A percentile compares a stretch with the other conserved stretches of the same genome.
These are phyloP conservation scores for Pangasius larnaudii DNA, from an alignment of 2,797 vertebrate species.

Conservation along the genomic window DNA sequence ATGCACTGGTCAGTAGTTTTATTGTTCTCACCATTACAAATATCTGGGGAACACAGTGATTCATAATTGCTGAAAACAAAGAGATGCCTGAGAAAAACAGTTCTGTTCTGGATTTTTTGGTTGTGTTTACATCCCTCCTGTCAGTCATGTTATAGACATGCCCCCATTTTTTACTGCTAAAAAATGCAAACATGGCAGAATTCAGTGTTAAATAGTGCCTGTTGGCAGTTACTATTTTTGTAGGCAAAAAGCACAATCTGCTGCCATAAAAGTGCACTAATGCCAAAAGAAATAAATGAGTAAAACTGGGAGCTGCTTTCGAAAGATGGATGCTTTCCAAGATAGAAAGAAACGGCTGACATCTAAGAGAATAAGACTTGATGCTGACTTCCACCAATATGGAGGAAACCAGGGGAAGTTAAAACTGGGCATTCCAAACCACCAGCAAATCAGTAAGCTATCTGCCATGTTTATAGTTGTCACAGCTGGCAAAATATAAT, in stretches of 20 bases:
- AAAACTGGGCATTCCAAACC: background rate
- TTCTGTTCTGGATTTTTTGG: background rate
- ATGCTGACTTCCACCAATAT: background rate
- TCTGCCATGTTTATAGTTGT: background rate
- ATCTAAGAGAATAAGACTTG: background rate
- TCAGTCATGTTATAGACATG: conserved; percentile 16
- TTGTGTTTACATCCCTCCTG: conserved; percentile 11
- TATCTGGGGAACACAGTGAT: background rate
- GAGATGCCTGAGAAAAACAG: background rate
- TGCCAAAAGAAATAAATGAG: conserved; percentile 10
- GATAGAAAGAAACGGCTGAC: conserved; percentile 5
- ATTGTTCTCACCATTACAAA: background rate
- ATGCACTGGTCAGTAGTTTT: conserved; percentile 23
- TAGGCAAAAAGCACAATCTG: conserved; percentile 15
- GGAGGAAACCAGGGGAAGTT: background rate
- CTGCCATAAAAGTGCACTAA: background rate
- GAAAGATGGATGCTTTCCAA: background rate
- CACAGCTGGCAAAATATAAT: background rate
- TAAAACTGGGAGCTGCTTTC: background rate
- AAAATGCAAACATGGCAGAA: background rate
- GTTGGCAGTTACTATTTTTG: background rate
- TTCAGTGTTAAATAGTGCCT: background rate
- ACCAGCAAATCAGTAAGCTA: background rate
- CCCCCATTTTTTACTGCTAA: background rate
- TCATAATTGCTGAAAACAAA: conserved; percentile 6